phyloP scores from a whole-genome alignment of 2,113 vertebrate genomes.

The Erinaceus europaeus region DNA sequence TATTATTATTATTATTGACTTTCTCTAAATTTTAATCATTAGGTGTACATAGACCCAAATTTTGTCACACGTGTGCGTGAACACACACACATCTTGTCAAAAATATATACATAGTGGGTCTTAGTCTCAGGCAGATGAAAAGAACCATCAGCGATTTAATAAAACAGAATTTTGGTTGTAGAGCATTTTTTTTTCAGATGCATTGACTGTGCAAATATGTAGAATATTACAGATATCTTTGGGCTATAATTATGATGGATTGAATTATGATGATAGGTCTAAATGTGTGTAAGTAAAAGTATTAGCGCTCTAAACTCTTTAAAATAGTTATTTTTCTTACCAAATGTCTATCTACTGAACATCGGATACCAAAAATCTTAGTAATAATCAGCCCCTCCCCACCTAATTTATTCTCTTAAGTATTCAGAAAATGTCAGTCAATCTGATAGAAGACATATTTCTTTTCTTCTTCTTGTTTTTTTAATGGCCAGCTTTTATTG shows the following conservation, averaged over 20 bases:
- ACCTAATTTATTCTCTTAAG: background rate
- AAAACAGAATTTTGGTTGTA: background rate
- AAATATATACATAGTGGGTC: background rate
- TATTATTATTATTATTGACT: background rate
- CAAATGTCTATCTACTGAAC: background rate
- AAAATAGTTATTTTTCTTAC: conserved; percentile 13
- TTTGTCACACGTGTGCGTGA: background rate
- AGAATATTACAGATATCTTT: background rate
- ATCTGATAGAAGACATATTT: background rate
- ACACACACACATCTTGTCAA: background rate
- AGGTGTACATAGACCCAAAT: background rate
- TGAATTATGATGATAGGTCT: background rate
- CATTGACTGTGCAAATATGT: background rate
- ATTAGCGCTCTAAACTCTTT: background rate
- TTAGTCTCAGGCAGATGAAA: background rate
- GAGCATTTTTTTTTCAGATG: background rate
- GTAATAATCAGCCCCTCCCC: background rate
- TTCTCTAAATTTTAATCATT: conserved; percentile 12
- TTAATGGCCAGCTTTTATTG: background rate
- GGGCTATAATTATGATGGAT: background rate
- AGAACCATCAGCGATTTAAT: background rate
- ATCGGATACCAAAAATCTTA: background rate
- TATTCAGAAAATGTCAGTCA: background rate
- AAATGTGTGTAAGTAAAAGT: background rate
- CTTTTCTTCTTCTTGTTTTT: background rate